Evolutionary conservation across 2,888 invertebrate species (phyloP).

Genomic region (Polylopha cassiicola): DNA sequence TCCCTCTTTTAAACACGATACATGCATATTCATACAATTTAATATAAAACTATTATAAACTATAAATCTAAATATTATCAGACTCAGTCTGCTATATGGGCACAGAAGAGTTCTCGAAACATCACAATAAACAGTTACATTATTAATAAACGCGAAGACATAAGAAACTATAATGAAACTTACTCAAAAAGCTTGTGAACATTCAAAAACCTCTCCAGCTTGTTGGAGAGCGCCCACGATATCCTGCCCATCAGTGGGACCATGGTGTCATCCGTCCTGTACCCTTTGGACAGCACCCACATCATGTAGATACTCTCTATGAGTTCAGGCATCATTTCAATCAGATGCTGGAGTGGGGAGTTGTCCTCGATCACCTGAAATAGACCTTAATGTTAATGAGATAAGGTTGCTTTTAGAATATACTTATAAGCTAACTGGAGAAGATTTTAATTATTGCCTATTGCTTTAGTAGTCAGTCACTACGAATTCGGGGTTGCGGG

Average conservation of each 20-base stretch:
- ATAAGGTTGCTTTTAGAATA: background rate
- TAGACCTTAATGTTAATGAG: constrained; percentile 3
- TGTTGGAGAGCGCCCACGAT: constrained; percentile 87
- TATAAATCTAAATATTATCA: too few relatives aligned
- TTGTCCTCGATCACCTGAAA: constrained; percentile 82
- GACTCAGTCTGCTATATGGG: too few relatives aligned
- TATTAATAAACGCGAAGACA: constrained; percentile 1
- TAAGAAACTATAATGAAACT: constrained; percentile 35
- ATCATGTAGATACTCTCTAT: constrained; percentile 92
- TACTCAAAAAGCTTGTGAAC: constrained; percentile 87
- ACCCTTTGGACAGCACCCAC: constrained; percentile 93
- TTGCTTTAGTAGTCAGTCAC: too few relatives aligned
- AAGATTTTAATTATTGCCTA: too few relatives aligned
- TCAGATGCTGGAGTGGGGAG: constrained; percentile 83
- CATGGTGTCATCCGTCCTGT: constrained; percentile 91
- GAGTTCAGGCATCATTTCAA: constrained; percentile 84
- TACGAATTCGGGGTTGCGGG: too few relatives aligned
- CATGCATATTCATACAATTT: too few relatives aligned
- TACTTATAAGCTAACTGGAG: too few relatives aligned
- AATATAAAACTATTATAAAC: too few relatives aligned
- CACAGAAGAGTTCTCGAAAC: too few relatives aligned
- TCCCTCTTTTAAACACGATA: too few relatives aligned
- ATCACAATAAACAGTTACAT: too few relatives aligned
- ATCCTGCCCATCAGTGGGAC: constrained; percentile 88
- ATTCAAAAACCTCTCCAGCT: constrained; percentile 83